Evolutionary conservation across 2,113 vertebrate species (phyloP).

Genomic region (Zootoca vivipara): DNA sequence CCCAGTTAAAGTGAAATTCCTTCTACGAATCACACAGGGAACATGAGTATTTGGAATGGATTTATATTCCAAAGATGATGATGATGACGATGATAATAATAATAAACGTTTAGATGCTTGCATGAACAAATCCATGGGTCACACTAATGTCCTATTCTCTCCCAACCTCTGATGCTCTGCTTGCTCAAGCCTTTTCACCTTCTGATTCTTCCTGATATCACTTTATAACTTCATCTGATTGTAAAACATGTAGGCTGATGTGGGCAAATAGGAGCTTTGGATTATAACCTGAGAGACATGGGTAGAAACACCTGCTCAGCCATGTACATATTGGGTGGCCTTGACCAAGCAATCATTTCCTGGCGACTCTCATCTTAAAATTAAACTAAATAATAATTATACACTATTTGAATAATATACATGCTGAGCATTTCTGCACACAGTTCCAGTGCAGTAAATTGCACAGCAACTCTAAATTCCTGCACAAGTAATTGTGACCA

Average conservation of each 20-base stretch:
- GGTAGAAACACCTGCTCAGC: not conserved
- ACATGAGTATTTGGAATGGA: no score
- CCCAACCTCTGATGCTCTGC: not conserved
- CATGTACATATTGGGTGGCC: not conserved
- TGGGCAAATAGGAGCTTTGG: not conserved
- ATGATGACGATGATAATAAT: no score
- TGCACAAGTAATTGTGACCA: conserved; percentile 2
- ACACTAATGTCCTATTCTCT: not conserved
- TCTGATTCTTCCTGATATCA: not conserved
- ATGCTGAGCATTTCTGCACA: not conserved
- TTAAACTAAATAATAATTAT: not conserved
- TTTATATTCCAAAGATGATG: no score
- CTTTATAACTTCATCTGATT: conserved; percentile 6
- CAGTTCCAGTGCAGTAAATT: not conserved
- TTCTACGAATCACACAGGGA: not conserved
- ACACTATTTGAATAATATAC: not conserved
- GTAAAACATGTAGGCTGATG: not conserved
- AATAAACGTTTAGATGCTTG: not conserved
- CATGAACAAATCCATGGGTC: not conserved
- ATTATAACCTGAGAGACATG: not conserved
- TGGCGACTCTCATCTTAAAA: not conserved
- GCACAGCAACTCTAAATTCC: not conserved
- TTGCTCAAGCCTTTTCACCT: not conserved
- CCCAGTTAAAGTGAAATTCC: not conserved
- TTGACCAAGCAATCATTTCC: not conserved